Evolutionary conservation across 2,888 invertebrate species (phyloP).

Genomic region (Eupithecia exiguata): DNA sequence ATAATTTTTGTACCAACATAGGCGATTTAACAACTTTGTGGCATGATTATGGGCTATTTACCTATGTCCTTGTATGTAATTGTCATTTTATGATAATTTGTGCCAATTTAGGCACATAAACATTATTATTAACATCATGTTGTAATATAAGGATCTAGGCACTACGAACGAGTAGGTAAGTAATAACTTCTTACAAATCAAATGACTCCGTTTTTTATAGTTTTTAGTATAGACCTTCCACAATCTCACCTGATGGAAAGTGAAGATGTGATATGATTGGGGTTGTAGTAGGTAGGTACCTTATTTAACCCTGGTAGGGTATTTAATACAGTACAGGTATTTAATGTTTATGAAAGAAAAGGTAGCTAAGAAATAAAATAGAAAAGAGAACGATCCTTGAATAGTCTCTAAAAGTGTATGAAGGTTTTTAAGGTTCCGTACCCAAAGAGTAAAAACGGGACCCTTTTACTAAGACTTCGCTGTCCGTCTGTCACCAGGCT

Average conservation of each 20-base stretch:
- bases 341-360: neutral
- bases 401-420: neutral
- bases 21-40: neutral
- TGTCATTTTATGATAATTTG: constrained; percentile 3
- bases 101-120: constrained; percentile 23
- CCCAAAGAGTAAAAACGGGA: no score
- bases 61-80: constrained; percentile 1
- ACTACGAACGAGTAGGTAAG: neutral
- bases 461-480: no score
- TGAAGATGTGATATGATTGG: no score
- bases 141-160: neutral
- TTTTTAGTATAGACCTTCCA: no score
- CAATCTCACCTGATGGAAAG: no score
- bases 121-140: neutral
- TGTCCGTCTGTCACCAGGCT: no score
- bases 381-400: no score
- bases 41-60: neutral
- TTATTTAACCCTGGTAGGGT: no score
- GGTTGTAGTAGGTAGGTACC: neutral
- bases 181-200: neutral
- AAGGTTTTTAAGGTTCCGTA: no score
- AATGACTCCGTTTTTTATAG: no score
- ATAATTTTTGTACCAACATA: neutral
- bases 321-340: no score
- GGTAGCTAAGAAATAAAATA: neutral